Evolutionary conservation across 1,140 invertebrate genomes (phyloP), one percentile per base, ranked within the genome.

Genomic region (Meteorus sp.): DNA sequence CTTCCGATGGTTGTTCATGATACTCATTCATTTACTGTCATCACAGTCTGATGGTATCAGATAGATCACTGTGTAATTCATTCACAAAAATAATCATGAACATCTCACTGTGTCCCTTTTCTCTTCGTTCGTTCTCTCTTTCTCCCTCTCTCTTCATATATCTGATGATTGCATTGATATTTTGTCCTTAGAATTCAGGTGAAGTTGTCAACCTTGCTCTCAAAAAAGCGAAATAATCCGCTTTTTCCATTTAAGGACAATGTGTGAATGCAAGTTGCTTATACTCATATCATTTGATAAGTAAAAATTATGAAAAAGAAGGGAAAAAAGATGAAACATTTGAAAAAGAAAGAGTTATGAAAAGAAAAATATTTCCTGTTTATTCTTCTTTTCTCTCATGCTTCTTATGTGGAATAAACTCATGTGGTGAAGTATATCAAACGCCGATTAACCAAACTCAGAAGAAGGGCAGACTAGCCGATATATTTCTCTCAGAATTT

Each of bases 391-490:
- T 68, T 75, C 61, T 76, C 70, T 76, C 75, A 77, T 77, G 76
- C 72, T 71, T 73, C 70, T 64, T 73, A 59, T 31, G 64, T 53
- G 60, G 17, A 52, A 20, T 48, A 22, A 48, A 25, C 20, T 71
- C 71, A 68, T 72, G 67, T 67, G 69, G 81, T 83, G 83, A 84
- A 88, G 86, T 85, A 82, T 87, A 85, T 84, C 85, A 85, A 80
- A 82, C 81, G 77, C 85, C 85, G 81, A 85, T 85, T 78, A 85
- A 87, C 79, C 83, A 84, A 72, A 81, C 83, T 76, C 85, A 85
- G 81, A 85, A 86, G 84, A 88, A 86, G 83, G 85, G 85, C 73
- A 87, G 86, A 84, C 84, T 88, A 81, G 87, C 87, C 86, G 85
- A 87, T 84, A 85, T 87, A 82, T 87, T 88, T 84, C 84, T 85